phyloP scores from a whole-genome alignment of 2,113 vertebrate genomes.

The Oryctolagus cuniculus region DNA sequence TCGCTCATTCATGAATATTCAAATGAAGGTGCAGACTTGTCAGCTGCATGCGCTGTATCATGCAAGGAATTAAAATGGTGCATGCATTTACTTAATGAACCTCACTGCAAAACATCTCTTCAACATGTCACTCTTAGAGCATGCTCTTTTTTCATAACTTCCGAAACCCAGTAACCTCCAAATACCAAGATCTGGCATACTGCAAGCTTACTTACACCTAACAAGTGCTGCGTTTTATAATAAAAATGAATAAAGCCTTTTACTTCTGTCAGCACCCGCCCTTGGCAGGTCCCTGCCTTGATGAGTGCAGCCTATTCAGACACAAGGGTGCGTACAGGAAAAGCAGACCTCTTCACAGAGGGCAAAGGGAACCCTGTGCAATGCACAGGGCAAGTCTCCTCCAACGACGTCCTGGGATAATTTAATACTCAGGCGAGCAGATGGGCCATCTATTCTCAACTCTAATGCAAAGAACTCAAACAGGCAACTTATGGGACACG shows the following conservation, averaged over 20 bases:
- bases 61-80: conserved; percentile 61
- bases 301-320: conserved; percentile 16
- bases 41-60: conserved; percentile 50
- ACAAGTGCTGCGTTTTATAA: conserved; percentile 20
- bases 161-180: conserved; percentile 44
- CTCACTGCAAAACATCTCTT: conserved; percentile 39
- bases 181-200: neutral
- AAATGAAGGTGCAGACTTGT: conserved; percentile 50
- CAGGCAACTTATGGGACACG: conserved; percentile 53
- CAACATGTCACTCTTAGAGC: conserved; percentile 9
- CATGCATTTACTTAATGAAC: conserved; percentile 67
- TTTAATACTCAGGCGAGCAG: conserved; percentile 53
- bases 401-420: conserved; percentile 52
- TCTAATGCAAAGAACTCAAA: conserved; percentile 70
- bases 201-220: conserved; percentile 5
- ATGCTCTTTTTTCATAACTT: neutral
- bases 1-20: conserved; percentile 70
- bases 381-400: conserved; percentile 56
- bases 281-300: conserved; percentile 23
- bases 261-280: conserved; percentile 25
- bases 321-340: neutral
- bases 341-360: conserved; percentile 6
- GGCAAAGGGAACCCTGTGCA: neutral
- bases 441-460: conserved; percentile 61
- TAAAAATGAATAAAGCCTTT: conserved; percentile 50